These are phyloP conservation scores for Novumbra hubbsi DNA, from an alignment of 2,797 vertebrate genomes.

Conservation along the genomic window DNA sequence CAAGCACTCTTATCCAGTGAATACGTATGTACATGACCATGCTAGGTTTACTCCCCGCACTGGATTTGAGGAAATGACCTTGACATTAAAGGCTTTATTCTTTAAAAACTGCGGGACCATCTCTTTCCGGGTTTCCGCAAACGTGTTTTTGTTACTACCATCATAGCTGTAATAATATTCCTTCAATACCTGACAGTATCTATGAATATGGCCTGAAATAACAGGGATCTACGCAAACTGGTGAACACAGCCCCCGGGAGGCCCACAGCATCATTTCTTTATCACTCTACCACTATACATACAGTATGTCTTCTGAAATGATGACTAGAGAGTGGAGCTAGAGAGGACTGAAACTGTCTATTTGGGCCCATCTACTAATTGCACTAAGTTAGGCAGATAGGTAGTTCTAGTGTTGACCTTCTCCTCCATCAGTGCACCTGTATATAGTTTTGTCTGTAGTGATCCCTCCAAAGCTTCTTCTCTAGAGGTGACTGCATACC, in stretches of 20 bases:
- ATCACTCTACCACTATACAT: constrained; percentile 39
- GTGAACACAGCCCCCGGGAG: too few species aligned
- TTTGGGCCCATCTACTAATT: constrained; percentile 40
- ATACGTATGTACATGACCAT: too few species aligned
- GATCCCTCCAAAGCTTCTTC: constrained; percentile 29
- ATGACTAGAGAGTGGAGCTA: constrained; percentile 20
- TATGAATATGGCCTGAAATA: constrained; percentile 55
- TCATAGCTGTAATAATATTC: constrained; percentile 27
- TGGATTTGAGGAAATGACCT: too few species aligned
- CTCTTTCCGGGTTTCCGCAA: not conserved
- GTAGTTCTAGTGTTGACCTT: constrained; percentile 46
- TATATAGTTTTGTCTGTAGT: constrained; percentile 57
- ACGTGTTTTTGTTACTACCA: constrained; percentile 19
- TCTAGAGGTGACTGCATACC: constrained; percentile 8
- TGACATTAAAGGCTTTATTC: too few species aligned
- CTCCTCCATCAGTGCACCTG: constrained; percentile 61
- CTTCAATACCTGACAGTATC: constrained; percentile 58
- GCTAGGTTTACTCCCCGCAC: too few species aligned
- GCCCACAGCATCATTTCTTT: too few species aligned
- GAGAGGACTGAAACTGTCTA: constrained; percentile 35
- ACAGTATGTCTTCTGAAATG: constrained; percentile 17
- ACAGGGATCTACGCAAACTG: too few species aligned
- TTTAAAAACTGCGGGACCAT: too few species aligned
- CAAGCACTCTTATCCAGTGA: too few species aligned
- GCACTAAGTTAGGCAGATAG: constrained; percentile 44